Conservation (phyloP, 92 coral and sea anemone species). For the Epizoanthus illoricatus region DNA sequence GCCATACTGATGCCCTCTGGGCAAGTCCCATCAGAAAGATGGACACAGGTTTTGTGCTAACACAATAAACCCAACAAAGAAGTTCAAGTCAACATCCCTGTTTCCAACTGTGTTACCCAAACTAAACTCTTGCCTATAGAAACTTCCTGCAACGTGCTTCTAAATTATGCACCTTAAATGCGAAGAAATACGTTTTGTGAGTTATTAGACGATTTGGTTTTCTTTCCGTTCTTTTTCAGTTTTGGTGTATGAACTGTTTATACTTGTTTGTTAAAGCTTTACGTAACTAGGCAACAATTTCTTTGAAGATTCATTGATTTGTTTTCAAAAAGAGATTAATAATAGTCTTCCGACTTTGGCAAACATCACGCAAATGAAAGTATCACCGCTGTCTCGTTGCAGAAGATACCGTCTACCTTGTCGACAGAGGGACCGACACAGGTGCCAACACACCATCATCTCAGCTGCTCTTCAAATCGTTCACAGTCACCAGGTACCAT, state of each 20-base stretch:
- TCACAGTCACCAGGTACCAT: too few species aligned
- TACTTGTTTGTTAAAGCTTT: background rate
- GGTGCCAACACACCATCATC: too few species aligned
- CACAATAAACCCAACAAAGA: background rate
- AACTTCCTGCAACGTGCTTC: background rate
- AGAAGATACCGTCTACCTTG: too few species aligned
- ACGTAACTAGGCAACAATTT: slow-evolving; percentile 18
- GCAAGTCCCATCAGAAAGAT: background rate
- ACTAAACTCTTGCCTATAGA: background rate
- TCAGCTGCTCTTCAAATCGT: too few species aligned
- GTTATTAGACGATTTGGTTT: background rate
- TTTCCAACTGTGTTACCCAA: background rate
- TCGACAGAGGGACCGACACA: too few species aligned
- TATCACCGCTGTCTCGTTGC: too few species aligned
- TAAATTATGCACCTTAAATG: background rate
- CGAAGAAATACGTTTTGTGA: background rate
- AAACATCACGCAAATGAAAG: too few species aligned
- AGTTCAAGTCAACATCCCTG: background rate
- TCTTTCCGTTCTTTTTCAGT: background rate
- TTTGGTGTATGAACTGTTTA: background rate
- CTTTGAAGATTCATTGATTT: slow-evolving; percentile 1
- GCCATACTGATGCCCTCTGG: background rate
- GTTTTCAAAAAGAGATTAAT: background rate
- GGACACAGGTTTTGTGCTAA: slow-evolving; percentile 4
- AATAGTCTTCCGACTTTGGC: background rate